A percentile compares a stretch with the other conserved stretches of the same genome.
phyloP scores from a whole-genome alignment of 2,113 vertebrate genomes.

The Neogale vison region DNA sequence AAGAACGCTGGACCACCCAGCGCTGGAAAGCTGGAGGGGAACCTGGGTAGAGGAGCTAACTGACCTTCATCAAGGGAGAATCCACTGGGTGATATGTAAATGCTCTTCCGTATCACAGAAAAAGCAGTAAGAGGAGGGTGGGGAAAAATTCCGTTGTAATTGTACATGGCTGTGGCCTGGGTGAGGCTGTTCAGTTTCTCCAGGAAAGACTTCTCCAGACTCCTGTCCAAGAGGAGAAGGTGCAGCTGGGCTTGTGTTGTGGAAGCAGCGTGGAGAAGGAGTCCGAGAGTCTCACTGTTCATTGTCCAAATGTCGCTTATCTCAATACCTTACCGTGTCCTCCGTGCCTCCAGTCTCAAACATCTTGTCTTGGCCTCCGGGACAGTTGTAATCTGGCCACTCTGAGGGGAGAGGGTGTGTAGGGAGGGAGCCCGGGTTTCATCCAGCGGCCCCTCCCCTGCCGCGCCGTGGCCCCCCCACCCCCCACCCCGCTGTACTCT shows the following conservation, averaged over 20 bases:
- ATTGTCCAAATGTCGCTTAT: neutral
- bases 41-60: neutral
- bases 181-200: neutral
- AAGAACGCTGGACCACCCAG: neutral
- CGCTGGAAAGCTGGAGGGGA: neutral
- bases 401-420: neutral
- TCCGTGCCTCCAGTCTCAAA: neutral
- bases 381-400: neutral
- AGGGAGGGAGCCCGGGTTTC: neutral
- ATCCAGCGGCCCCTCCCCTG: neutral
- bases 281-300: neutral
- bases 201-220: neutral
- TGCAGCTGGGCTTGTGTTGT: neutral
- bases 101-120: neutral
- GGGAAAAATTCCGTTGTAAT: neutral
- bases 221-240: neutral
- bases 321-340: neutral
- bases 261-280: neutral
- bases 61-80: neutral
- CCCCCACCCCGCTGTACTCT: neutral
- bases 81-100: neutral
- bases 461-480: fast-evolving
- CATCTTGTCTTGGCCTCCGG: neutral
- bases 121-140: neutral
- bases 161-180: neutral